A percentile compares a stretch with the other conserved stretches of the same genome.
These are phyloP conservation scores for Marmota monax DNA, from an alignment of 2,113 vertebrate genomes.

Conservation along the genomic window DNA sequence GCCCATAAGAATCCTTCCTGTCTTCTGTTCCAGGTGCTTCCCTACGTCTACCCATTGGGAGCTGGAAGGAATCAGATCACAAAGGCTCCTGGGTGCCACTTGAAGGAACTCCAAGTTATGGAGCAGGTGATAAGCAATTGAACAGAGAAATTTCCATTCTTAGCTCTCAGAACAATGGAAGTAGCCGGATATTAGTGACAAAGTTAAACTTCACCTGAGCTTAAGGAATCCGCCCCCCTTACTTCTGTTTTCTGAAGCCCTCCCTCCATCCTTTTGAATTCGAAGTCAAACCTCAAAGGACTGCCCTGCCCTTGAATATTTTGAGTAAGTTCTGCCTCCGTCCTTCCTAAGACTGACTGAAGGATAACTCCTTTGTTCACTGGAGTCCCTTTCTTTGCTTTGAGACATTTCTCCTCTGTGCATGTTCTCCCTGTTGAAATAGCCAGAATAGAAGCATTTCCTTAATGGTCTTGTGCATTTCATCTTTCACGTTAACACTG, in stretches of 20 bases:
- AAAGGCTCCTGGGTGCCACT: neutral
- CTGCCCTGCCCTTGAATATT: neutral
- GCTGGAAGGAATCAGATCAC: neutral
- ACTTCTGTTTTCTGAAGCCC: neutral
- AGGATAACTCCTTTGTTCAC: neutral
- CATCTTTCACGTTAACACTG: neutral
- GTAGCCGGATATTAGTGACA: neutral
- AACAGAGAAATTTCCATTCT: neutral
- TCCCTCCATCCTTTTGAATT: neutral
- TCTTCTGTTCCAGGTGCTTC: neutral
- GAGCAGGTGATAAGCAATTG: neutral
- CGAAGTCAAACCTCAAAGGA: neutral
- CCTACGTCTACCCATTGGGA: neutral
- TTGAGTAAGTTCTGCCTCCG: neutral
- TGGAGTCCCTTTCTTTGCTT: neutral
- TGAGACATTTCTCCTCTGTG: neutral
- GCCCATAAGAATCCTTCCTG: neutral
- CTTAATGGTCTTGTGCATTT: neutral
- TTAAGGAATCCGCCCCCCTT: neutral
- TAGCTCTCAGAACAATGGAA: neutral
- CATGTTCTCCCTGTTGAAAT: neutral
- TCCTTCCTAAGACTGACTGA: neutral
- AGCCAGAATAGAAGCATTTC: neutral
- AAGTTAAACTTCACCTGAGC: neutral
- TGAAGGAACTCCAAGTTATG: neutral